Evolutionary conservation across 2,888 invertebrate species (phyloP).

Genomic region (Meghimatium bilineatum): DNA sequence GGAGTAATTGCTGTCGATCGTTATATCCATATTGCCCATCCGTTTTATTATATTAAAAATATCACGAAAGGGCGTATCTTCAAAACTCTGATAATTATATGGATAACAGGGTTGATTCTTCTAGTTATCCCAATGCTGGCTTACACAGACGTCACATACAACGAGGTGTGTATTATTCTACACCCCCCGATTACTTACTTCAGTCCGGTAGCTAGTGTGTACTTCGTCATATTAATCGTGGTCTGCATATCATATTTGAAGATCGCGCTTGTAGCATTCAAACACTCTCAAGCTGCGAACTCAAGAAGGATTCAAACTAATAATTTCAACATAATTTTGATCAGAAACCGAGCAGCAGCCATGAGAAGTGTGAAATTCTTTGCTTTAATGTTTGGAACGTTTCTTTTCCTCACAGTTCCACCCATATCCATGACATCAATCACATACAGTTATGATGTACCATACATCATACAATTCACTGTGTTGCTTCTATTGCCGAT

Average conservation of each 20-base stretch:
- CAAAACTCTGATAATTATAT: not conserved
- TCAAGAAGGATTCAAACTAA: not conserved
- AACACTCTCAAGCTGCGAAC: not conserved
- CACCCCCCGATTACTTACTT: not conserved
- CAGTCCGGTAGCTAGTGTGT: not conserved
- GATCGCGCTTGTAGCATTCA: not conserved
- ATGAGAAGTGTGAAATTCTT: slow-evolving; percentile 22
- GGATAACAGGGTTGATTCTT: not conserved
- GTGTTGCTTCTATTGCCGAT: not conserved
- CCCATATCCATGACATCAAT: not conserved
- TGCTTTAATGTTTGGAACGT: not conserved
- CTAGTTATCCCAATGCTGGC: not conserved
- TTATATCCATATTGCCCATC: not conserved
- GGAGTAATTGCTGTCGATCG: not conserved
- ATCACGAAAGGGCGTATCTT: slow-evolving; percentile 3
- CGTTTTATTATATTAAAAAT: slow-evolving; percentile 11
- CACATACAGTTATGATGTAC: not conserved
- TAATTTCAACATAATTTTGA: no score
- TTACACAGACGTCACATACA: not conserved
- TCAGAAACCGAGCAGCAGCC: not conserved
- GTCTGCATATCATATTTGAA: not conserved
- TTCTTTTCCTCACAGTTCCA: not conserved
- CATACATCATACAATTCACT: not conserved
- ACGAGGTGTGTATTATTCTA: not conserved
- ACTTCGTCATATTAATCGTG: not conserved